These are phyloP conservation scores for Chydorus sphaericus DNA, from an alignment of 2,888 invertebrate genomes.

Conservation along the genomic window DNA sequence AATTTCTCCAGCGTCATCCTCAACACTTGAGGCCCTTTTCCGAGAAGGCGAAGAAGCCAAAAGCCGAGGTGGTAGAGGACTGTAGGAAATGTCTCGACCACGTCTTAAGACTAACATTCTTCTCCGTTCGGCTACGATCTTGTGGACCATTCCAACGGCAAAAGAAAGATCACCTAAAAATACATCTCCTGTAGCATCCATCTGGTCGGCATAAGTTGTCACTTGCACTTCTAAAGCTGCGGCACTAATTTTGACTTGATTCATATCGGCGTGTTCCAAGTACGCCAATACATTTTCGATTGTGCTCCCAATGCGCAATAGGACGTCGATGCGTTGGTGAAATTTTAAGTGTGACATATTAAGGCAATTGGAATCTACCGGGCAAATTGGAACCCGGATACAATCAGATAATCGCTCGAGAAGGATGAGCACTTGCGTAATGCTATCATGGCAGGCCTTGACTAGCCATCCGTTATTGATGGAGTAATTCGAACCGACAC, in stretches of 20 bases:
- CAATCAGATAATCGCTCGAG: background rate
- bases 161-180: background rate
- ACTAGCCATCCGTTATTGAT: background rate
- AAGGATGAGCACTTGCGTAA: background rate
- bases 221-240: background rate
- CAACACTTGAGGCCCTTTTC: background rate
- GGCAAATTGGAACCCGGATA: too few species aligned
- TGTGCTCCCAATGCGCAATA: background rate
- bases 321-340: background rate
- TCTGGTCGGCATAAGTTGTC: background rate
- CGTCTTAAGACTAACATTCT: background rate
- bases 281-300: background rate
- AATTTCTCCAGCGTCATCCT: background rate
- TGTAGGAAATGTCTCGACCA: background rate
- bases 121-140: background rate
- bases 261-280: background rate
- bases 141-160: background rate
- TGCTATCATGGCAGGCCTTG: slow-evolving; percentile 7
- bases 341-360: background rate
- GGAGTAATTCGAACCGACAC: background rate
- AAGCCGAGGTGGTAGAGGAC: background rate
- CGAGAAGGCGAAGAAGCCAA: background rate
- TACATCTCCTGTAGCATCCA: background rate
- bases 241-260: background rate
- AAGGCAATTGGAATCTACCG: too few species aligned